Base-by-base conservation (phyloP, 2,888 invertebrate species). In the Sarcophaga caerulescens region DNA sequence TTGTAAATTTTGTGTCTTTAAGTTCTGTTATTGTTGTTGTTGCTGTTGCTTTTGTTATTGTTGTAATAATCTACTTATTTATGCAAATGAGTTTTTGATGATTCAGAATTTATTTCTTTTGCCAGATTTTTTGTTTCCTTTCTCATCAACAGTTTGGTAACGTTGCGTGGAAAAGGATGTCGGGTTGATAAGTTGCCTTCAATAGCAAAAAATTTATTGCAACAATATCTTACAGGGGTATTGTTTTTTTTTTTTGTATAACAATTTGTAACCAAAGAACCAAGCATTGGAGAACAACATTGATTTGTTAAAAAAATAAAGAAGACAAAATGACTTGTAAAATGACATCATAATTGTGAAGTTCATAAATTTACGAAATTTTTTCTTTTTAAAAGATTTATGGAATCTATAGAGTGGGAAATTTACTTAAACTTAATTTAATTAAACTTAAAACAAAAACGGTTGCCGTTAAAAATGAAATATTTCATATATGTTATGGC, bases 41-140 rank as follows among this genome's bases (percentile, higher is more conserved):
- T 12, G 10, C n/a, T 25, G 4, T 14, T 44, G n/a, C n/a, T 10
- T 0, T 52, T 17, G 3, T 45, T 45, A 2, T 68, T 68, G 63
- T 63, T 25, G n/a, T 23, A 14, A 8, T 63, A 17, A 25, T 23
- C 14, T 63, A 35, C 19, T 78, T 52, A 70, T 75, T 70, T 45
- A 70, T 84, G 79, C 79, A 75, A 84, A 79, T 84, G 84, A 79
- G 77, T 23, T 84, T 77, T 73, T 83, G 57, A 83, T 83, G 83
- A 73, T 73, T 73, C 17, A 65, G 35, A 65, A 75, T 75, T 75
- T 75, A 57, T 75, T 23, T 47, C 19, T 25, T 59, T 19, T 71
- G 35, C 8, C 8, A 35, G 4, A 60, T 62, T 14, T 10, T 17
- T 21, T 35, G 12, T 62, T 21, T 47, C 44, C n/a, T 17, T 71